Percentiles rank a stretch among this genome's conserved stretches.
These are phyloP conservation scores for Rhorus exstirpatorius DNA, from an alignment of 2,888 invertebrate genomes.

Conservation along the genomic window DNA sequence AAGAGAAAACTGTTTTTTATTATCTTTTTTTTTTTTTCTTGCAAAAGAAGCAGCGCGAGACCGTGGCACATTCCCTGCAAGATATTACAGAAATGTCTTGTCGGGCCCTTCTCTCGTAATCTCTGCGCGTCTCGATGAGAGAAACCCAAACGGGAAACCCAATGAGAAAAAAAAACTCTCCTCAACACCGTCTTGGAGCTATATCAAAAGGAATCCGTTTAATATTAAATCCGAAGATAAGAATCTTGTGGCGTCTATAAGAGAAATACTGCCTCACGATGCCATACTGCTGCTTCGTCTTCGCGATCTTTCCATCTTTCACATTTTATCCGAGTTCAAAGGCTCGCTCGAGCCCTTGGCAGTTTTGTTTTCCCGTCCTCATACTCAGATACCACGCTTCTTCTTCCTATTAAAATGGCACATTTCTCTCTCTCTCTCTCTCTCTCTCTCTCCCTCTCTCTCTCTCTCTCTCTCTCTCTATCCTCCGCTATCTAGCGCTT, in stretches of 20 bases:
- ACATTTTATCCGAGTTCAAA: constrained; percentile 68
- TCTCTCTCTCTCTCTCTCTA: constrained; percentile 23
- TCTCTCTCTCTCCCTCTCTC: constrained; percentile 48
- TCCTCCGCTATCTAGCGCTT: constrained; percentile 28
- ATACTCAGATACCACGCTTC: constrained; percentile 17
- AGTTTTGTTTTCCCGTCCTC: constrained; percentile 75
- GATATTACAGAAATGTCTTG: constrained; percentile 50
- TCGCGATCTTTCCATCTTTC: constrained; percentile 56
- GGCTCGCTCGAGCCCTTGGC: constrained; percentile 64
- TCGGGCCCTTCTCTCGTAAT: constrained; percentile 43
- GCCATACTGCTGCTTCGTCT: constrained; percentile 41
- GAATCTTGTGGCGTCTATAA: constrained; percentile 78
- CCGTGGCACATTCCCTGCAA: constrained; percentile 46
- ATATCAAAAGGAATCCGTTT: constrained; percentile 83
- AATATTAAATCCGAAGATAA: constrained; percentile 82
- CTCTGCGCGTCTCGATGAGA: constrained; percentile 56
- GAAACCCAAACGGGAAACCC: constrained; percentile 58
- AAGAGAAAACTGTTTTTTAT: constrained; percentile 57
- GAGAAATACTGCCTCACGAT: constrained; percentile 71
- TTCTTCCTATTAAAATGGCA: constrained; percentile 55
- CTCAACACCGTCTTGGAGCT: constrained; percentile 68
- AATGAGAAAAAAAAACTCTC: constrained; percentile 55
- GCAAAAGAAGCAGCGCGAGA: constrained; percentile 25
- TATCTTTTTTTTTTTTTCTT: constrained; percentile 43
- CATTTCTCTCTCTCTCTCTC: constrained; percentile 44